phyloP scores from a whole-genome alignment of 2,113 vertebrate genomes.

The Oplegnathus fasciatus region DNA sequence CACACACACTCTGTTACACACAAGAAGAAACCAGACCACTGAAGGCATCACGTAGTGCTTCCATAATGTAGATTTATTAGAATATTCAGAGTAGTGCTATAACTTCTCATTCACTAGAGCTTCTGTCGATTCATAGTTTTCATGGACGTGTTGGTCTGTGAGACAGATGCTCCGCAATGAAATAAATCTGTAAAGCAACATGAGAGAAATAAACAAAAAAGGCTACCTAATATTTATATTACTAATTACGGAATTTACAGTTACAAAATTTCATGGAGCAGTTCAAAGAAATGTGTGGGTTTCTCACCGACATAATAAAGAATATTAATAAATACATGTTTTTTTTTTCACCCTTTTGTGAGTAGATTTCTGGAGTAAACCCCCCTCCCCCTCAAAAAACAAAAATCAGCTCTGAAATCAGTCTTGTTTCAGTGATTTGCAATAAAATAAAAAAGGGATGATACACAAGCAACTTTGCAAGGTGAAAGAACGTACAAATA shows the following conservation, averaged over 20 bases:
- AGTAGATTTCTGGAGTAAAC: slow-evolving; percentile 36
- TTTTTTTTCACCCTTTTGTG: slow-evolving; percentile 36
- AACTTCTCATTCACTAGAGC: slow-evolving; percentile 76
- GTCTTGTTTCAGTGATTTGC: slow-evolving; percentile 26
- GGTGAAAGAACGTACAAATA: slow-evolving; percentile 13
- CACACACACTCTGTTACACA: slow-evolving; percentile 23
- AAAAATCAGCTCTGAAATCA: slow-evolving; percentile 20
- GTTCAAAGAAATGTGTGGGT: slow-evolving; percentile 64
- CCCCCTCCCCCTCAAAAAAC: background rate
- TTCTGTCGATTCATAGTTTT: slow-evolving; percentile 59
- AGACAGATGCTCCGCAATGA: slow-evolving; percentile 72
- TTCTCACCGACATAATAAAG: slow-evolving; percentile 72
- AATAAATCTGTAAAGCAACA: slow-evolving; percentile 75
- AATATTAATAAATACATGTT: slow-evolving; percentile 80
- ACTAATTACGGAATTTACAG: slow-evolving; percentile 86
- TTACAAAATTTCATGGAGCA: slow-evolving; percentile 74
- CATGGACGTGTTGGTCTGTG: slow-evolving; percentile 50
- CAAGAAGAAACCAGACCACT: slow-evolving; percentile 65
- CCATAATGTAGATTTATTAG: slow-evolving; percentile 84
- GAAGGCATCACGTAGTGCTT: slow-evolving; percentile 64
- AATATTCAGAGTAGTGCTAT: slow-evolving; percentile 85
- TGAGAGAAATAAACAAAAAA: slow-evolving; percentile 53
- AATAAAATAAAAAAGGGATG: slow-evolving; percentile 35
- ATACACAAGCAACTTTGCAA: slow-evolving; percentile 41
- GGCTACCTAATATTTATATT: slow-evolving; percentile 85